phyloP scores from a whole-genome alignment of 2,797 vertebrate species.

The Sciurus vulgaris region DNA sequence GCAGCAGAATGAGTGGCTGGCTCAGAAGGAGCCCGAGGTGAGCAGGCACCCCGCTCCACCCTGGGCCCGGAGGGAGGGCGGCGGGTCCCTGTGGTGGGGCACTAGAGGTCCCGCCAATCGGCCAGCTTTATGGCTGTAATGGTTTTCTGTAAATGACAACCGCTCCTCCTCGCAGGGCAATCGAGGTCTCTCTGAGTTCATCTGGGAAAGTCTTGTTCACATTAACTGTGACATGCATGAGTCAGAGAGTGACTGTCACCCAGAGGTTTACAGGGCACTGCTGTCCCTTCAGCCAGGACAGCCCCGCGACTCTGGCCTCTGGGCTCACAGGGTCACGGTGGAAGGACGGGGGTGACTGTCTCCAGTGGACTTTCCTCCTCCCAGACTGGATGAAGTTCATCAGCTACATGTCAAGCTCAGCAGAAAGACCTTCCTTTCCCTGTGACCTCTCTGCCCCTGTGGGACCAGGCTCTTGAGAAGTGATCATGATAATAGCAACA shows the following conservation, averaged over 20 bases:
- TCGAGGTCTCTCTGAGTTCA: slow-evolving; percentile 32
- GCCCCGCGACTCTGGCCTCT: no score
- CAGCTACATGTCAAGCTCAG: fast-evolving
- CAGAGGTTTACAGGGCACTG: background rate
- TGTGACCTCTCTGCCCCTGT: background rate
- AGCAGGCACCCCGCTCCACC: background rate
- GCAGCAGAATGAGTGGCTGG: background rate
- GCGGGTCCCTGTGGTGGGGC: background rate
- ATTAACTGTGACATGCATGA: background rate
- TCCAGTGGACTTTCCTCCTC: background rate
- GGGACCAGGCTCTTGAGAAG: background rate
- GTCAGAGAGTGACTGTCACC: slow-evolving; percentile 2
- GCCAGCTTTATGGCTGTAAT: slow-evolving; percentile 10
- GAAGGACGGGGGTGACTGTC: fast-evolving
- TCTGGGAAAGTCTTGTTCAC: slow-evolving; percentile 77
- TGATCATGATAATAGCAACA: background rate
- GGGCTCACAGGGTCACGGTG: background rate
- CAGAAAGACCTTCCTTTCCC: background rate
- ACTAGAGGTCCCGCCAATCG: background rate
- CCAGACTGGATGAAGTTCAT: background rate
- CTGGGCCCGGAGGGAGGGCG: fast-evolving
- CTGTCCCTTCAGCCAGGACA: no score
- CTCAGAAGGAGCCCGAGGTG: fast-evolving
- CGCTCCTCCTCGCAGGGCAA: background rate
- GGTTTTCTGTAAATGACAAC: slow-evolving; percentile 72